A percentile compares a stretch with the other conserved stretches of the same genome.
Evolutionary conservation across 2,888 invertebrate species (phyloP).

Genomic region (Pandemis heparana): DNA sequence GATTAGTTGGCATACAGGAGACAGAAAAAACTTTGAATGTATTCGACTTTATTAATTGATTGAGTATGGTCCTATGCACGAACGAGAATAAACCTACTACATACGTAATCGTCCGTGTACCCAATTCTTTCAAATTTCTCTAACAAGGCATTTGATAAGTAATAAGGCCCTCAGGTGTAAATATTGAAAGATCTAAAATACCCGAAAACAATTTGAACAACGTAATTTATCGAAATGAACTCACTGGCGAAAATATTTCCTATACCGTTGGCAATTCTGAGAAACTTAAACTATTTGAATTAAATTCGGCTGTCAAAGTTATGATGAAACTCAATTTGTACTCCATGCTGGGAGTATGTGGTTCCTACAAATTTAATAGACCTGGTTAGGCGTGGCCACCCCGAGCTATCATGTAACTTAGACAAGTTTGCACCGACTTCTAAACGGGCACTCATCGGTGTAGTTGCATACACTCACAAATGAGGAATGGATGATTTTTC

Average conservation of each 20-base stretch:
- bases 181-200: neutral
- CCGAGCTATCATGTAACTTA: neutral
- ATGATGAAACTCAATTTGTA: conserved; percentile 29
- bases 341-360: conserved; percentile 13
- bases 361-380: conserved; percentile 20
- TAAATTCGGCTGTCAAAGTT: conserved; percentile 22
- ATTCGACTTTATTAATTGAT: too few relatives aligned
- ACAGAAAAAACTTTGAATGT: neutral
- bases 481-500: too few relatives aligned
- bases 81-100: neutral
- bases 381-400: neutral
- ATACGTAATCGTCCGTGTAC: neutral
- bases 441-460: conserved; percentile 5
- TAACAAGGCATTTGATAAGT: too few relatives aligned
- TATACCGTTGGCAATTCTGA: neutral
- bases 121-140: neutral
- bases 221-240: neutral
- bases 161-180: too few relatives aligned
- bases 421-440: neutral
- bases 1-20: neutral
- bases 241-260: neutral
- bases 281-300: conserved; percentile 17
- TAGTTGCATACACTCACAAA: neutral
- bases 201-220: neutral
- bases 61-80: too few relatives aligned